These are phyloP conservation scores for Selene dorsalis DNA, from an alignment of 2,797 vertebrate genomes.

Conservation along the genomic window DNA sequence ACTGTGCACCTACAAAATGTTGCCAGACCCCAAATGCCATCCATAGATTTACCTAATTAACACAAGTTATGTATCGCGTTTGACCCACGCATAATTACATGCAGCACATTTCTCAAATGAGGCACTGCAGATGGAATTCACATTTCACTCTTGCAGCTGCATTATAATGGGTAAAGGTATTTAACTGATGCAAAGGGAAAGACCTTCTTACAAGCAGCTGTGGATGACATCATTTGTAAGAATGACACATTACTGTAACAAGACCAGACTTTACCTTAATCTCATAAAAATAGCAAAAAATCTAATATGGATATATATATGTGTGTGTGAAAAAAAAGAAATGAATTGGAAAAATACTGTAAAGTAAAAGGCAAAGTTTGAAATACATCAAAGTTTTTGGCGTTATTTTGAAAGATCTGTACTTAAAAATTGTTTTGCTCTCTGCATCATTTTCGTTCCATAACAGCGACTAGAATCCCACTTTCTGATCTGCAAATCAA, in stretches of 20 bases:
- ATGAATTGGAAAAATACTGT: no score
- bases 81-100: constrained; percentile 63
- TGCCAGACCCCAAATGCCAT: constrained; percentile 23
- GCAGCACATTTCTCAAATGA: constrained; percentile 57
- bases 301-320: not conserved
- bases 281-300: not conserved
- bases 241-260: constrained; percentile 11
- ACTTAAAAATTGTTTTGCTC: constrained; percentile 12
- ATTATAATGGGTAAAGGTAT: constrained; percentile 47
- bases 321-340: no score
- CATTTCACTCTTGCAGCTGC: constrained; percentile 50
- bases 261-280: constrained; percentile 2
- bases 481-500: constrained; percentile 21
- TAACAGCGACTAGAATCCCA: not conserved
- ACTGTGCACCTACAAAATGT: constrained; percentile 3
- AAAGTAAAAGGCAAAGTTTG: not conserved
- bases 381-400: not conserved
- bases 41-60: constrained; percentile 57
- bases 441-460: constrained; percentile 13
- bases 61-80: constrained; percentile 41
- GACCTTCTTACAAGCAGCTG: constrained; percentile 42
- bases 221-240: constrained; percentile 18
- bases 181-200: constrained; percentile 44
- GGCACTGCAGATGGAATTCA: constrained; percentile 46
- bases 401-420: not conserved